phyloP scores from a whole-genome alignment of 2,888 invertebrate species.

The Drosophila flavopinicola region DNA sequence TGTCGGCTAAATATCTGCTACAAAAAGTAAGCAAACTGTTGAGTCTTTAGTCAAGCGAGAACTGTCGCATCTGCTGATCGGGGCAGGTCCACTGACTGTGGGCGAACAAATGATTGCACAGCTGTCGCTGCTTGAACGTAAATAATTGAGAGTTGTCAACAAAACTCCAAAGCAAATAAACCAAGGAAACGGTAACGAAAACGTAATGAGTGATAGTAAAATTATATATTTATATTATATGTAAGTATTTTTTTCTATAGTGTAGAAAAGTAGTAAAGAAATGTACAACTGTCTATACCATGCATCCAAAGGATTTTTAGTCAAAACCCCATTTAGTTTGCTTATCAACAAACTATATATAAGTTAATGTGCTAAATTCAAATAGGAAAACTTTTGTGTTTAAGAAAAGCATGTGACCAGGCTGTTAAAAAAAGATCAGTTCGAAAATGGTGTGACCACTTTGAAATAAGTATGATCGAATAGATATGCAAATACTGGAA shows the following conservation, averaged over 20 bases:
- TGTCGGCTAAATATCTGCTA: no score
- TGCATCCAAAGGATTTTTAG: no score
- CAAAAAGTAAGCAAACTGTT: not conserved
- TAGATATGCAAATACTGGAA: slow-evolving; percentile 20
- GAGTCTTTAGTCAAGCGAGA: not conserved
- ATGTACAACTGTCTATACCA: no score
- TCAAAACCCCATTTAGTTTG: no score
- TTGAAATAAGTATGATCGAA: slow-evolving; percentile 7
- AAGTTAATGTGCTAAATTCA: not conserved
- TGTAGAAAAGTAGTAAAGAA: no score
- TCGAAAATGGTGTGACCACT: not conserved
- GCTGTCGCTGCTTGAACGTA: not conserved
- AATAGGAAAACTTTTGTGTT: not conserved
- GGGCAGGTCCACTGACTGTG: not conserved
- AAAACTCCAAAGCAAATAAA: not conserved
- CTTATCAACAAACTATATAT: not conserved
- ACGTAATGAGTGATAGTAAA: not conserved
- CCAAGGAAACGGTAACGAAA: no score
- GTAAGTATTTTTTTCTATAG: no score
- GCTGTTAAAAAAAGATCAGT: slow-evolving; percentile 4
- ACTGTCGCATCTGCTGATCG: not conserved
- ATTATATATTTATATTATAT: no score
- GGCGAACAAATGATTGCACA: slow-evolving; percentile 12
- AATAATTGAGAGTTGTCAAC: not conserved
- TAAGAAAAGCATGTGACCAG: not conserved